Evolutionary conservation across 2,797 vertebrate species (phyloP).

Genomic region (Limosa lapponica): DNA sequence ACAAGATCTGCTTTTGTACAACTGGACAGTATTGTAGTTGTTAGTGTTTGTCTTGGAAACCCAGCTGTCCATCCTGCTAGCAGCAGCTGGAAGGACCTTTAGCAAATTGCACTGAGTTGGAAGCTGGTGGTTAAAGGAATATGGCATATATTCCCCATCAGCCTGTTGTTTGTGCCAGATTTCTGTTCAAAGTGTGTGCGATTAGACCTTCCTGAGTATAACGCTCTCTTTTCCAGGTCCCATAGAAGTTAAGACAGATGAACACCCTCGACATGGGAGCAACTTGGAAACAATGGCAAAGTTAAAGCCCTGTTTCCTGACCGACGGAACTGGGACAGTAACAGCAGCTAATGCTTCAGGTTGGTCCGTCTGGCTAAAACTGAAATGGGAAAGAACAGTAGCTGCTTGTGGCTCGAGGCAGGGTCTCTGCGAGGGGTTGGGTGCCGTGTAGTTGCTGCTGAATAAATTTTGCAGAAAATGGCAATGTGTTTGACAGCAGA

Average conservation of each 20-base stretch:
- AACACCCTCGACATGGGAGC: constrained; percentile 92
- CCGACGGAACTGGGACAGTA: constrained; percentile 89
- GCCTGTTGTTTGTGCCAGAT: not conserved
- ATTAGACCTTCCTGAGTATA: not conserved
- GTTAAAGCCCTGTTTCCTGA: constrained; percentile 91
- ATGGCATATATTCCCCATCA: not conserved
- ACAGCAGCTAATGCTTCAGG: constrained; percentile 96
- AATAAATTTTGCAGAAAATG: not conserved
- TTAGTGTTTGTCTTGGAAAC: not conserved
- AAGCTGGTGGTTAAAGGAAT: not conserved
- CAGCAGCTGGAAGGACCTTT: not conserved
- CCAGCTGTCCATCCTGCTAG: not conserved
- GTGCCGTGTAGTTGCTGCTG: not conserved
- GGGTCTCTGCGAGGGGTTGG: accelerated
- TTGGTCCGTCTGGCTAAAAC: constrained; percentile 45
- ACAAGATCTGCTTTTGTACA: not conserved
- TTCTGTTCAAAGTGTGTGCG: accelerated
- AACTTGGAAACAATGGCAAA: constrained; percentile 85
- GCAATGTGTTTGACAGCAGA: not conserved
- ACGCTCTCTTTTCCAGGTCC: constrained; percentile 77
- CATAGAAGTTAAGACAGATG: constrained; percentile 88
- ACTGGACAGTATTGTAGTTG: not conserved
- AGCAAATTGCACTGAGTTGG: not conserved
- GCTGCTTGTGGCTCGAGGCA: not conserved
- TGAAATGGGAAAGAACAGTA: not conserved